Base-by-base conservation (phyloP, 30 jellyfish, hydroid and myxozoan species). In the Hydractinia symbiolongicarpus region DNA sequence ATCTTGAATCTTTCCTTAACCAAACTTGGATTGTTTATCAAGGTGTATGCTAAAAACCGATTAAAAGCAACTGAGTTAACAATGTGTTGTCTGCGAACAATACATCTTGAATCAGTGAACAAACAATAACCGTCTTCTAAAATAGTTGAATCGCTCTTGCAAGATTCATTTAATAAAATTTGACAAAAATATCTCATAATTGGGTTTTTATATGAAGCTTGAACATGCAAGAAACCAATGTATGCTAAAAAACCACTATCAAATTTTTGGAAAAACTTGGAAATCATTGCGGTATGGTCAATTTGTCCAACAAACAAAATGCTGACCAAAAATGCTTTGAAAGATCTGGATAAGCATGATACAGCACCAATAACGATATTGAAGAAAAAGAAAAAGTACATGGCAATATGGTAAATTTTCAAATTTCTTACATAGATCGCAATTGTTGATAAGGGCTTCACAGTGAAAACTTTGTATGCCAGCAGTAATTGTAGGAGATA, bases 31-130 rank as follows among this genome's bases (percentile, higher is more conserved):
- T 64, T 64, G 19, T 13, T 64, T 64, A 51, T 6, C 40, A 71
- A 50, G 9, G 80, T 71, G 56, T 8, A 53, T 5, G 80, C 80
- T 53, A 71, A 71, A 71, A 71, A 71, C 80, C 80, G 8, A 60
- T 71, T 71, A 20, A 30, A 50, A 71, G 61, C 80, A 20, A 7
- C n/a, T 8, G 9, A 7, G 51, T 30, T 20, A 7, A 14, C 51
- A 14, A 71, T 20, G 11, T 5, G 69, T n/a, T 71, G 80, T n/a
- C 1, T 20, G n/a, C 14, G 11, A 20, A 5, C 7, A 8, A 60
- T 8, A 20, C 9, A n/a, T 8, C 30, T 20, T 19, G 10, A 19
- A 20, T 5, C 6, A 14, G 30, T 53, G 9, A 71, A 49, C 67
- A 71, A 20, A 30, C 54, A 20, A 15, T 30, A 7, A 71, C n/a